These are phyloP conservation scores for Furnarius figulus DNA, from an alignment of 2,113 vertebrate genomes.

Conservation along the genomic window DNA sequence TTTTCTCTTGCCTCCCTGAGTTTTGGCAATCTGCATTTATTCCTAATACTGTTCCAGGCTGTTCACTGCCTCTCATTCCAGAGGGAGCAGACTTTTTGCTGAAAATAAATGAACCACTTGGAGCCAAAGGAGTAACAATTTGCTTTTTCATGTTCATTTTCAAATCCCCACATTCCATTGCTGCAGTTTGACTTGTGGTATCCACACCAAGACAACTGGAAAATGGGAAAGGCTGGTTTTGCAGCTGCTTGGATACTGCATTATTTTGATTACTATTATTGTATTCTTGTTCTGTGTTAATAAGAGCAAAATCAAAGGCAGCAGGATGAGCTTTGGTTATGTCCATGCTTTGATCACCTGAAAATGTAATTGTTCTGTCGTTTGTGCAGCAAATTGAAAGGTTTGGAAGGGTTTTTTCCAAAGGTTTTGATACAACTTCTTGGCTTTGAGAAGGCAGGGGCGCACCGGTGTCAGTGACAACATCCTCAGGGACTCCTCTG, in stretches of 20 bases:
- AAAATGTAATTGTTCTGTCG: background rate
- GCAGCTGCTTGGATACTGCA: background rate
- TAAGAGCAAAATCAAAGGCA: background rate
- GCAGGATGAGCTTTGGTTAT: background rate
- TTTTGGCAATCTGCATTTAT: background rate
- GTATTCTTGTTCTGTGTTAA: background rate
- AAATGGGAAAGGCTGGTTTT: background rate
- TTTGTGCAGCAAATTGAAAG: background rate
- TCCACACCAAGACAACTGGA: background rate
- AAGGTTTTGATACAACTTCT: background rate
- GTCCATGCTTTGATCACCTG: background rate
- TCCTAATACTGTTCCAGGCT: background rate
- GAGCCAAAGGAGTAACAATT: background rate
- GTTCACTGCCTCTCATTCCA: background rate
- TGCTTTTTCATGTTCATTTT: background rate
- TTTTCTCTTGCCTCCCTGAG: background rate
- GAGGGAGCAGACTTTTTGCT: background rate
- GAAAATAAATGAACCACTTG: background rate
- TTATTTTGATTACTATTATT: background rate
- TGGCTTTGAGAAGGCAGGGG: background rate
- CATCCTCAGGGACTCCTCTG: background rate
- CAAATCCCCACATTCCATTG: background rate
- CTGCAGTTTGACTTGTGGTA: background rate
- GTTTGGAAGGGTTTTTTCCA: background rate
- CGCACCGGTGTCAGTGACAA: background rate